Base-by-base conservation (phyloP, 2,888 invertebrate species). In the Argyresthia albistria region DNA sequence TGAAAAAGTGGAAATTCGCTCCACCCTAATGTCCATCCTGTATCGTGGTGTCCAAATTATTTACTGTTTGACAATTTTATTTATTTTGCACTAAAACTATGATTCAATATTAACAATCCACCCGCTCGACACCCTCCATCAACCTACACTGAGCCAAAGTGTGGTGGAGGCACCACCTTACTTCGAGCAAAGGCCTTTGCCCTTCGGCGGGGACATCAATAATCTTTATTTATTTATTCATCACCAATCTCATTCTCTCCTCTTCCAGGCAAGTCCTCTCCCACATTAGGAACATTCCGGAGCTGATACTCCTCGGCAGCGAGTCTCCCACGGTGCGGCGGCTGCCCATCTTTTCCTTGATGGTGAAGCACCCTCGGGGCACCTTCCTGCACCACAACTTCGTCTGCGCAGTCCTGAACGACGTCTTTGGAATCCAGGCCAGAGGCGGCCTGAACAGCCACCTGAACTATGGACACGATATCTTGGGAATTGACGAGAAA, bases 381-480 rank as follows among this genome's bases (percentile, higher is more conserved):
- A 92, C 93, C 11, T 96, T 94, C 71, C 90, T 97, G 1, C 97
- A 97, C 73, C 95, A 97, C 76, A 96, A 96, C 79, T 92, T 94
- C 81, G 92, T 97, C 9, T 93, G 93, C 61, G 93, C 95, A 9
- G 90, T 97, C 15, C 88, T 97, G 46, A 97, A 97, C 69, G 97
- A 97, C 67, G 91, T 97, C 35, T 97, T 96, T 72, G 97, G 97
- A 0, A 95, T 97, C 53, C 97, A 97, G 78, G 93, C 93, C 0
- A 88, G 94, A 56, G 93, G 94, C 0, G 95, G 94, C 0, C 90
- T 93, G 63, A 92, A 93, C 12, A 96, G 96, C 75, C 94, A 95
- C 48, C 91, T 95, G 52, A 93, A 94, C 53, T 96, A 97, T 69
- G 95, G 95, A 3, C 93, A 95, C 74, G 94, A 95, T 76, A 83